A percentile compares a stretch with the other conserved stretches of the same genome.
Evolutionary conservation across 2,113 vertebrate species (phyloP).

Genomic region (Ardeotis arabs): DNA sequence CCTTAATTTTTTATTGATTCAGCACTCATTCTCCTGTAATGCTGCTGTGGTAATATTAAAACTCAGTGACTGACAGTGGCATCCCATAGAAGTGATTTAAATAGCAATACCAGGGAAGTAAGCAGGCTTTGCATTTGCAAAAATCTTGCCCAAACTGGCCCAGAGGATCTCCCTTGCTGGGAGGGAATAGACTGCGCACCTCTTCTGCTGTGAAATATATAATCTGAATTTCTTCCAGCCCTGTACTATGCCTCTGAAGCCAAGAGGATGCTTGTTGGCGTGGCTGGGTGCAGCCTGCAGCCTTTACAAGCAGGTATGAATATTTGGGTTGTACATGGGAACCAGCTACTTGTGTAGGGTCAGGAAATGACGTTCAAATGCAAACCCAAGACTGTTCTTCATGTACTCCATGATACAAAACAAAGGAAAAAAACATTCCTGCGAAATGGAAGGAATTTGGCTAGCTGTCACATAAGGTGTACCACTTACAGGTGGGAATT

Average conservation of each 20-base stretch:
- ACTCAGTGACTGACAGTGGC: constrained; percentile 22
- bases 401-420: not conserved
- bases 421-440: not conserved
- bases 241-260: not conserved
- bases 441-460: not conserved
- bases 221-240: not conserved
- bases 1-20: constrained; percentile 70
- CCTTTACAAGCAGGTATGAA: not conserved
- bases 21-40: constrained; percentile 57
- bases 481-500: not conserved
- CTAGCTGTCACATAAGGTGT: not conserved
- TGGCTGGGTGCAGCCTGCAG: not conserved
- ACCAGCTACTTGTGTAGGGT: not conserved
- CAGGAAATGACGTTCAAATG: not conserved
- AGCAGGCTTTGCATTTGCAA: not conserved
- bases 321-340: not conserved
- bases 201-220: not conserved
- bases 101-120: not conserved
- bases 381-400: not conserved
- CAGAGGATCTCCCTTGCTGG: not conserved
- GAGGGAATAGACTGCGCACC: not conserved
- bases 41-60: constrained; percentile 61
- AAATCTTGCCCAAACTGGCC: not conserved
- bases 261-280: not conserved
- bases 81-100: constrained; percentile 31